Conservation (phyloP, 2,888 invertebrate species). For the Ennomos erosarius region DNA sequence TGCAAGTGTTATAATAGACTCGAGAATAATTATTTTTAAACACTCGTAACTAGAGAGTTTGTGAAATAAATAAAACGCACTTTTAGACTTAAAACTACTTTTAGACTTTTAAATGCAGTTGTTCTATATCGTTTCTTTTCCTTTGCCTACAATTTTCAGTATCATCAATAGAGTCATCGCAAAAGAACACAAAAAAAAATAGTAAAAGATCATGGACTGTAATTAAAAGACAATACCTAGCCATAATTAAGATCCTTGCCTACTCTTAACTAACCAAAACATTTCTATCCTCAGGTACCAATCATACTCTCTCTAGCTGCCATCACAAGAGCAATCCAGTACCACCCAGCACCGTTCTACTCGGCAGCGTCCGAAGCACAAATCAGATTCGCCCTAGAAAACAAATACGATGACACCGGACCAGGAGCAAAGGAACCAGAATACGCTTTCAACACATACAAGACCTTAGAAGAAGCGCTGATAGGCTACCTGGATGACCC, state of each 20-base stretch:
- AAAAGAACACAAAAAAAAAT: too few species aligned
- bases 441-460: constrained; percentile 69
- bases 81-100: too few species aligned
- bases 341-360: constrained; percentile 20
- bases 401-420: constrained; percentile 78
- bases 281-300: constrained; percentile 49
- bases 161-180: too few species aligned
- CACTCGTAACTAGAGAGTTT: constrained; percentile 10
- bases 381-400: constrained; percentile 73
- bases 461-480: constrained; percentile 67
- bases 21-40: constrained; percentile 25
- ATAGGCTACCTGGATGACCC: constrained; percentile 69
- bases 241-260: too few species aligned
- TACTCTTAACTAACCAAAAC: constrained; percentile 1
- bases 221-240: too few species aligned
- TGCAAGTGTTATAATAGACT: constrained; percentile 25
- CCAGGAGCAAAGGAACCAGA: constrained; percentile 68
- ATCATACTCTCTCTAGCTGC: constrained; percentile 49
- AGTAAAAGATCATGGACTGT: too few species aligned
- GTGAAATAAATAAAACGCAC: not conserved
- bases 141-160: too few species aligned
- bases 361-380: constrained; percentile 73
- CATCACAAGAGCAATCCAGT: constrained; percentile 34
- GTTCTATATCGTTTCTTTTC: too few species aligned
- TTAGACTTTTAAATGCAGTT: too few species aligned